Evolutionary conservation across 2,113 vertebrate genomes (phyloP).

Genomic region (Hirundichthys speculiger): DNA sequence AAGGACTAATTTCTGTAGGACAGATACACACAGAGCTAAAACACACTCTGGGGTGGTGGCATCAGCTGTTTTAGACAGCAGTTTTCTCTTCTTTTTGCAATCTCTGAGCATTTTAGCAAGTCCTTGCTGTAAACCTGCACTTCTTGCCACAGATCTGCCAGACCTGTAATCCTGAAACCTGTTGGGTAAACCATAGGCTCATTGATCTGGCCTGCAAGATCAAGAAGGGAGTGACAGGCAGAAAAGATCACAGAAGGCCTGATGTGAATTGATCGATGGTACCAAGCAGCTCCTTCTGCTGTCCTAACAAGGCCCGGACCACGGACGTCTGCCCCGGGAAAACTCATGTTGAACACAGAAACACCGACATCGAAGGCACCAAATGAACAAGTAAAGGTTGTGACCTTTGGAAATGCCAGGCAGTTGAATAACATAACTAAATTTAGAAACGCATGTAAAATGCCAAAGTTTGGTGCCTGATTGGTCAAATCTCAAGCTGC

Average conservation of each 20-base stretch:
- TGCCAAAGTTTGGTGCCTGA: conserved; percentile 70
- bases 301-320: conserved; percentile 53
- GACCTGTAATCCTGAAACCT: conserved; percentile 42
- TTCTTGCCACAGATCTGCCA: conserved; percentile 14
- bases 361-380: conserved; percentile 69
- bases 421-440: conserved; percentile 74
- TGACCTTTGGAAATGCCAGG: conserved; percentile 83
- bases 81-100: conserved; percentile 23
- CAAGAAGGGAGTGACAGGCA: conserved; percentile 44
- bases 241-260: conserved; percentile 62
- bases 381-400: conserved; percentile 78
- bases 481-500: conserved; percentile 45
- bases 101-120: conserved; percentile 6
- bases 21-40: not conserved
- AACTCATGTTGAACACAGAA: conserved; percentile 69
- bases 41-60: not conserved
- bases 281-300: conserved; percentile 42
- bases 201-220: conserved; percentile 58
- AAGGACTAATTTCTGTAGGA: conserved; percentile 17
- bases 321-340: conserved; percentile 61
- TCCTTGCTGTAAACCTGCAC: conserved; percentile 5
- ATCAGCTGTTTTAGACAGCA: conserved; percentile 21
- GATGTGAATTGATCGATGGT: conserved; percentile 56
- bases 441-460: conserved; percentile 73
- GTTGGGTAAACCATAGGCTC: conserved; percentile 26